Evolutionary conservation across 1,140 invertebrate genomes (phyloP).

Genomic region (Cheumatopsyche charites): DNA sequence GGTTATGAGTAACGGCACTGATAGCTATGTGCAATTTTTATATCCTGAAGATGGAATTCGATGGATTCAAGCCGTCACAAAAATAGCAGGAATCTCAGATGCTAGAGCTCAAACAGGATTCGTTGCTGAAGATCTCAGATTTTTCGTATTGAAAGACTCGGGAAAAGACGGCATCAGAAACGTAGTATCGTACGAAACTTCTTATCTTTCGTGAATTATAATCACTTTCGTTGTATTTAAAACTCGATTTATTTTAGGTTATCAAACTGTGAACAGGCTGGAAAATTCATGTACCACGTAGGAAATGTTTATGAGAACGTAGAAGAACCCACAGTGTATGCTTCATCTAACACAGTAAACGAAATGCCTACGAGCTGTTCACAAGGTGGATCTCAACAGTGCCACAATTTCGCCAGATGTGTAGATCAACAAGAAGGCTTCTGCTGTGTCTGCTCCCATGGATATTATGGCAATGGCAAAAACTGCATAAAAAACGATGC

Average conservation of each 20-base stretch:
- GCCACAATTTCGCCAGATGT: conserved; percentile 83
- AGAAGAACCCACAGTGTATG: conserved; percentile 62
- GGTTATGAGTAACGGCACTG: conserved; percentile 79
- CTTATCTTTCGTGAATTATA: not conserved
- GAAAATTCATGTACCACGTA: conserved; percentile 84
- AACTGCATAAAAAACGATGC: conserved; percentile 82
- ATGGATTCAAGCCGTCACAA: conserved; percentile 82
- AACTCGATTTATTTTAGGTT: conserved; percentile 65
- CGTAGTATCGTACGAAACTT: conserved; percentile 56
- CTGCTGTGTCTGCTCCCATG: conserved; percentile 83
- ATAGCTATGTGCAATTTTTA: conserved; percentile 83
- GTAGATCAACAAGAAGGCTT: conserved; percentile 82
- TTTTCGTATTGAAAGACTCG: conserved; percentile 77
- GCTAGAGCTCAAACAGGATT: conserved; percentile 93
- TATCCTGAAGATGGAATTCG: conserved; percentile 88
- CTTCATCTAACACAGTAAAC: conserved; percentile 51
- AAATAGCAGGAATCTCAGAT: conserved; percentile 73
- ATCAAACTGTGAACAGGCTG: conserved; percentile 82
- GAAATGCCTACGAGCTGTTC: conserved; percentile 62
- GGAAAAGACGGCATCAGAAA: conserved; percentile 81
- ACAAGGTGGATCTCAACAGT: conserved; percentile 67
- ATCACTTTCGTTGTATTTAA: not conserved
- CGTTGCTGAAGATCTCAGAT: conserved; percentile 77
- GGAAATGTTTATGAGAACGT: conserved; percentile 72
- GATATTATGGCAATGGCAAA: conserved; percentile 90